phyloP scores from a whole-genome alignment of 2,113 vertebrate species.

The Picathartes gymnocephalus region DNA sequence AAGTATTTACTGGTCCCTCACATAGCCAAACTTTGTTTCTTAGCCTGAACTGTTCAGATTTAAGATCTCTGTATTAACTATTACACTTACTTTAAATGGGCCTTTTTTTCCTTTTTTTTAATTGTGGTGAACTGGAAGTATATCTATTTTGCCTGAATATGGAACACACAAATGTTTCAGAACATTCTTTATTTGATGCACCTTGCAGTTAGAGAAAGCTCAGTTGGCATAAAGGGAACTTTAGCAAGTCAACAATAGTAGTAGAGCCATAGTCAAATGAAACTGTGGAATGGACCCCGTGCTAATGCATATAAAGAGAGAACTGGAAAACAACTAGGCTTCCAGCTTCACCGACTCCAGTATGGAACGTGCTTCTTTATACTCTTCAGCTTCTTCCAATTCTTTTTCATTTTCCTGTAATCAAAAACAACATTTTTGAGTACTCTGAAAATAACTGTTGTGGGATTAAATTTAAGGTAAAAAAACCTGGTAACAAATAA shows the following conservation, averaged over 20 bases:
- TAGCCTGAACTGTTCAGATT: neutral
- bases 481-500: neutral
- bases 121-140: neutral
- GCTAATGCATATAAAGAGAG: conserved; percentile 62
- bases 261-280: conserved; percentile 58
- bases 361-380: conserved; percentile 84
- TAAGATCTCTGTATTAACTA: neutral
- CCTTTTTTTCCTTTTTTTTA: neutral
- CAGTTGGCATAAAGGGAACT: conserved; percentile 57
- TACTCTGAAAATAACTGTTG: neutral
- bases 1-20: neutral
- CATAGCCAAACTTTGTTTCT: neutral
- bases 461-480: neutral
- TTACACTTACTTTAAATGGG: neutral
- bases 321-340: conserved; percentile 74
- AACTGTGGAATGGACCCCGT: conserved; percentile 79
- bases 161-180: conserved; percentile 57
- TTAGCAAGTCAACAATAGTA: conserved; percentile 36
- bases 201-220: conserved; percentile 57
- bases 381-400: conserved; percentile 87
- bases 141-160: conserved; percentile 12
- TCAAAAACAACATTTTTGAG: conserved; percentile 25
- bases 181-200: conserved; percentile 63
- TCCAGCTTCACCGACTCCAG: conserved; percentile 91
- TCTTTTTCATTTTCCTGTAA: conserved; percentile 90